Base-by-base conservation (phyloP, 1,140 invertebrate species). In the Monochamus saltuarius region DNA sequence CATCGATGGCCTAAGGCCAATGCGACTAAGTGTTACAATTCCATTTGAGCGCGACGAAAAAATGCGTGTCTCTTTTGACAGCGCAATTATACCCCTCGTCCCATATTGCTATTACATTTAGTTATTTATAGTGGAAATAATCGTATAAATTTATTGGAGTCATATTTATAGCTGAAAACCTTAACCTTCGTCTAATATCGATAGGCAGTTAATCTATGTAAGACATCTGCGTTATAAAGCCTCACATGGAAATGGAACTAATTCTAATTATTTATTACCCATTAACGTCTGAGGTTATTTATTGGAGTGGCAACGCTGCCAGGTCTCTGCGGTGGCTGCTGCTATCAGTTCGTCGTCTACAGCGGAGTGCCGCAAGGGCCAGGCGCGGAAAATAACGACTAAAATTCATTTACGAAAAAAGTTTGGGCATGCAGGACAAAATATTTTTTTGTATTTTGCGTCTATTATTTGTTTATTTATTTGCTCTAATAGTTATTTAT, bases 211-310 rank as follows among this genome's bases (percentile, higher is more conserved):
- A 70, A 68, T 70, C 66, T 70, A 68, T 68, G 63, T 70, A 66
- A 68, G 68, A 70, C 63, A 70, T 70, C 68, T 59, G 56, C 55
- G 61, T 56, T 68, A 58, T 66, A 65, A 59, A 68, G 66, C 66
- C 63, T 55, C 68, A 70, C 65, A 66, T 70, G 68, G 63, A 68
- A 70, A 68, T 70, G 64, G 68, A 68, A 62, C 68, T 68, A 70
- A 70, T 70, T 70, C 68, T 62, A 68, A 68, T 68, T 70, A 70
- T 70, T 70, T 70, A 70, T 70, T 66, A 55, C 43, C 66, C 66
- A 66, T 70, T 70, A 70, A 66, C 46, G 68, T 70, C 68, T 51
- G n/a, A 40, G 34, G 40, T 61, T 64, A 70, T 70, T 68, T 70
- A 70, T 57, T 66, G 53, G 22, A 29, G 22, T 29, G 22, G 22